Conservation (phyloP, 1,140 invertebrate species). For the Oppia nitens region DNA sequence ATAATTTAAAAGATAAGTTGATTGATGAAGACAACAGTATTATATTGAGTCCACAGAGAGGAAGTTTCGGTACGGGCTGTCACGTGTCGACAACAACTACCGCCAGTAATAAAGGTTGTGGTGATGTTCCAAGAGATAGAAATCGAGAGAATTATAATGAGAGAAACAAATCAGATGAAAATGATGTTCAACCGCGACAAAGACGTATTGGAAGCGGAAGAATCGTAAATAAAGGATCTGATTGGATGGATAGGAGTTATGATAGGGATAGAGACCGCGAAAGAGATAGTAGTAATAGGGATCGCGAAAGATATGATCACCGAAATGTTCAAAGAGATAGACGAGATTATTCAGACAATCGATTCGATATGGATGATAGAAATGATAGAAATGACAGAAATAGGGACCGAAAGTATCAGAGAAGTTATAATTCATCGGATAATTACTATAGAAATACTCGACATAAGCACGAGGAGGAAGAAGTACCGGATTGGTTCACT, state of each 20-base stretch:
- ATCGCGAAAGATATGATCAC: no score
- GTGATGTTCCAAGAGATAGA: not conserved
- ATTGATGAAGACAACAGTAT: slow-evolving; percentile 65
- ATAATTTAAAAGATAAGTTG: slow-evolving; percentile 50
- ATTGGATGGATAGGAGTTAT: not conserved
- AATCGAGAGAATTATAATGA: not conserved
- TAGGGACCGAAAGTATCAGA: not conserved
- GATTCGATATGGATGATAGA: not conserved
- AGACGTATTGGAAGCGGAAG: not conserved
- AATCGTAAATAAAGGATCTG: not conserved
- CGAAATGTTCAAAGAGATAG: not conserved
- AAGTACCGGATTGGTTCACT: slow-evolving; percentile 44
- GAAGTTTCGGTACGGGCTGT: slow-evolving; percentile 65
- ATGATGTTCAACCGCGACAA: not conserved
- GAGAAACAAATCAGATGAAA: not conserved
- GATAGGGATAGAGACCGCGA: not conserved
- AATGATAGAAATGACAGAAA: not conserved
- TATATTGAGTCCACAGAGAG: slow-evolving; percentile 57
- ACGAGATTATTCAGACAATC: not conserved
- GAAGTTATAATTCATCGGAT: not conserved
- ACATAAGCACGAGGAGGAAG: slow-evolving; percentile 22
- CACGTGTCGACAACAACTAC: slow-evolving; percentile 24
- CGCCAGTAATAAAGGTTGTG: not conserved
- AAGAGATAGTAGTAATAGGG: no score
- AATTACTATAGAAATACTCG: not conserved